Evolutionary conservation across 2,797 vertebrate species (phyloP).

Genomic region (Mallotus villosus): DNA sequence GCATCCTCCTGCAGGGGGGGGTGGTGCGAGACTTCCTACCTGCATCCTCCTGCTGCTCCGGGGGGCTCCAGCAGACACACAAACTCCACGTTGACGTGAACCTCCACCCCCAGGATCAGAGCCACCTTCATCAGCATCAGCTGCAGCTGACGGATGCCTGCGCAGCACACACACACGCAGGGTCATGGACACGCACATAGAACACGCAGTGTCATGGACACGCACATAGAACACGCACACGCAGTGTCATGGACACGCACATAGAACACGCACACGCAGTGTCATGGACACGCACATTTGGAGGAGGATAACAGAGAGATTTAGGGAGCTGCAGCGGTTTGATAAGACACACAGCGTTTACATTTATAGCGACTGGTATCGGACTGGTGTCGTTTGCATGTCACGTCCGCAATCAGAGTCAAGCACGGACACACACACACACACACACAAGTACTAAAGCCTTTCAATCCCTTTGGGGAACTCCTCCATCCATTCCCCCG

Average conservation of each 20-base stretch:
- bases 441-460: neutral
- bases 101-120: slow-evolving; percentile 90
- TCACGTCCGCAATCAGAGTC: neutral
- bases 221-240: neutral
- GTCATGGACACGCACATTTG: neutral
- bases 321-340: slow-evolving; percentile 1
- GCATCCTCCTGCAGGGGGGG: too few relatives aligned
- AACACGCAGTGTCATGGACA: neutral
- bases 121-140: slow-evolving; percentile 94
- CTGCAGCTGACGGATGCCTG: slow-evolving; percentile 97
- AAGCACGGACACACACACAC: neutral
- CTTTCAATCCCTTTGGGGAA: neutral
- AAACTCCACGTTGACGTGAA: slow-evolving; percentile 93
- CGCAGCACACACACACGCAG: neutral
- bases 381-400: neutral
- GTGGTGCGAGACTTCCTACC: slow-evolving; percentile 69
- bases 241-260: neutral
- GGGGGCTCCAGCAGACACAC: slow-evolving; percentile 87
- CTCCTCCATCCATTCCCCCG: neutral
- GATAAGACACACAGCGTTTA: neutral
- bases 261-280: neutral
- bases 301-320: neutral
- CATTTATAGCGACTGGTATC: neutral
- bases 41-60: slow-evolving; percentile 84
- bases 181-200: neutral